Conservation (phyloP, 2,888 invertebrate species). For the Melieria crassipennis region DNA sequence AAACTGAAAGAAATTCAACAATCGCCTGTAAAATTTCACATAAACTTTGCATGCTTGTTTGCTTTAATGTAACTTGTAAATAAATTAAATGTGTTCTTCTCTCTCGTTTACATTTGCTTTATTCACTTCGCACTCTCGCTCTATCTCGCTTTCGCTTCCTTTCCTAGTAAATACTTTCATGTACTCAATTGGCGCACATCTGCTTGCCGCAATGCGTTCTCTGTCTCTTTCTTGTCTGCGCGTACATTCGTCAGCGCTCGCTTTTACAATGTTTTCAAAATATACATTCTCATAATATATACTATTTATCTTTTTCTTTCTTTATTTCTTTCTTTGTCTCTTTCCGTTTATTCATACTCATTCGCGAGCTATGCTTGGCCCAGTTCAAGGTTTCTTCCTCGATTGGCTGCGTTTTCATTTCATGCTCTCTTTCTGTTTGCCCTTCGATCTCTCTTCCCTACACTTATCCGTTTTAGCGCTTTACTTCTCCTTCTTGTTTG, state of each 20-base stretch:
- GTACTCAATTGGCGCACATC: constrained; percentile 16
- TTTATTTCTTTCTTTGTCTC: constrained; percentile 5
- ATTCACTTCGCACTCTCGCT: not conserved
- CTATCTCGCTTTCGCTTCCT: not conserved
- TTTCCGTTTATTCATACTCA: constrained; percentile 3
- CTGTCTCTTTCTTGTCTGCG: not conserved
- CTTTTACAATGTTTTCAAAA: not conserved
- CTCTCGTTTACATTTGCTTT: not conserved
- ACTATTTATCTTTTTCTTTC: constrained; percentile 9
- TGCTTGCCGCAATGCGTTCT: not conserved
- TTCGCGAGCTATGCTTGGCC: not conserved
- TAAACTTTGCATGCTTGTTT: constrained; percentile 21
- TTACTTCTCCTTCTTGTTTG: constrained; percentile 9
- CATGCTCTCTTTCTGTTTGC: constrained; percentile 37
- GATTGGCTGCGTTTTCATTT: constrained; percentile 30
- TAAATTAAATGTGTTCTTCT: not conserved
- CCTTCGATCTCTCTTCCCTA: not conserved
- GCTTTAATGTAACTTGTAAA: not conserved
- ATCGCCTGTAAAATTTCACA: constrained; percentile 30
- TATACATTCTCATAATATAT: not conserved
- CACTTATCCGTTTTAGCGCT: not conserved
- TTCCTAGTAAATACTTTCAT: constrained; percentile 23
- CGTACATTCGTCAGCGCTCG: not conserved
- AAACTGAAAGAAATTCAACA: constrained; percentile 35
- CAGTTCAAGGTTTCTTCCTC: not conserved